Base-by-base conservation (phyloP, 2,113 vertebrate genomes). In the Apteryx owenii region DNA sequence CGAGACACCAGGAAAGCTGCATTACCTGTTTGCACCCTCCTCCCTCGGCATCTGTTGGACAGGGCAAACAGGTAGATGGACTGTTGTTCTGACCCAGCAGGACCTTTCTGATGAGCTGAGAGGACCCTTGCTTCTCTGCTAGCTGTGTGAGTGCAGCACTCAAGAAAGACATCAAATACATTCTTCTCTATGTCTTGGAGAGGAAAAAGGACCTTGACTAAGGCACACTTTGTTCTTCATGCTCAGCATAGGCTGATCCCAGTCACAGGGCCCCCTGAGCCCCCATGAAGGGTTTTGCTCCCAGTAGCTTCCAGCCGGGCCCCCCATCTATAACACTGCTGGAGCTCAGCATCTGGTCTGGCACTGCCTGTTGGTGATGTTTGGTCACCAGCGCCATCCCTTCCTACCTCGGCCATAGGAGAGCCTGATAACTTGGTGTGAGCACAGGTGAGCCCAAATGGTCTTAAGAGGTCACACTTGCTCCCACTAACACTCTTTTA, bases 191-290 rank as follows among this genome's bases (percentile, higher is more conserved):
- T 60, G 5, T 15, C 23, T 54, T 38, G 8, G 40, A 53, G 29
- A 58, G 28, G 6, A 10, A 50, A 53, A 68, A 60, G 36, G 9
- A 5, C 16, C 58, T 26, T 44, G 53, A 2, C 16, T 54, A 38
- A 50, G 22, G 38, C 22, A 33, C 4, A n/a, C 29, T 12, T 44
- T 7, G 4, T 58, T 64, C 33, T 48, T 38, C 13, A 20, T 19
- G 9, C 3, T 22, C 61, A 58, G 28, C 46, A 2, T 0, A 1
- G 54, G 29, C n/a, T 85, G 12, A 22, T 82, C 28, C 54, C 20
- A 5, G 7, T 11, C n/a, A 8, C 0, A 2, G 66, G 33, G 8
- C 50, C 12, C 1, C 46, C 8, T 3, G 4, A 82, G 20, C 23
- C 5, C 26, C n/a, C 82, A 15, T 0, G 0, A 66, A 68, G 36